These are phyloP conservation scores for Aspidiotus destructor DNA, from an alignment of 2,888 invertebrate species.

Conservation along the genomic window DNA sequence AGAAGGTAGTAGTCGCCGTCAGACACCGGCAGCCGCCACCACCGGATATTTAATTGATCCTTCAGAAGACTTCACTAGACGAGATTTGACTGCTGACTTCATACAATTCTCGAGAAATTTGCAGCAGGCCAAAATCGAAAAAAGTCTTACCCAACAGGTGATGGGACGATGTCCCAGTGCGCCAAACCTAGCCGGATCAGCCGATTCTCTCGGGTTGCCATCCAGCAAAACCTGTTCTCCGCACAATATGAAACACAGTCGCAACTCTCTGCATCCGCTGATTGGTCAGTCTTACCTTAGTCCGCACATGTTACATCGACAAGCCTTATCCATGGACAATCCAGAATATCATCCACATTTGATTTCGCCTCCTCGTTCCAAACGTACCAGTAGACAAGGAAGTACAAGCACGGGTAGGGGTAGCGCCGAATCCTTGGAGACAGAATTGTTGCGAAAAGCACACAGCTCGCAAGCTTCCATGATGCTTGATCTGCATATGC, in stretches of 20 bases:
- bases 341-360: constrained; percentile 39
- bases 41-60: constrained; percentile 39
- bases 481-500: constrained; percentile 63
- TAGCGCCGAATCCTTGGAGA: constrained; percentile 35
- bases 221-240: constrained; percentile 12
- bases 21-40: constrained; percentile 36
- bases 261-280: constrained; percentile 35
- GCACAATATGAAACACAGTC: constrained; percentile 30
- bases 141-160: constrained; percentile 37
- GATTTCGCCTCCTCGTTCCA: constrained; percentile 38
- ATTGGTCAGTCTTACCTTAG: constrained; percentile 45
- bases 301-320: constrained; percentile 55
- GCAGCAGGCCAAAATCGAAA: constrained; percentile 36
- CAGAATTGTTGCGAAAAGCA: constrained; percentile 12
- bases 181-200: constrained; percentile 46
- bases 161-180: constrained; percentile 52
- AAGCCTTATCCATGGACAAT: constrained; percentile 75
- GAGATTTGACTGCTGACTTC: constrained; percentile 46
- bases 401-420: constrained; percentile 30
- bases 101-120: constrained; percentile 47
- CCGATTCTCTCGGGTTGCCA: constrained; percentile 35
- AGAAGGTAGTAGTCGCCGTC: constrained; percentile 41
- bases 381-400: constrained; percentile 36
- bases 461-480: constrained; percentile 54
- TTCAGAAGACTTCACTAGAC: constrained; percentile 40